Evolutionary conservation across 1,140 invertebrate genomes (phyloP), one percentile per base, ranked within the genome.

Genomic region (Oppia nitens): DNA sequence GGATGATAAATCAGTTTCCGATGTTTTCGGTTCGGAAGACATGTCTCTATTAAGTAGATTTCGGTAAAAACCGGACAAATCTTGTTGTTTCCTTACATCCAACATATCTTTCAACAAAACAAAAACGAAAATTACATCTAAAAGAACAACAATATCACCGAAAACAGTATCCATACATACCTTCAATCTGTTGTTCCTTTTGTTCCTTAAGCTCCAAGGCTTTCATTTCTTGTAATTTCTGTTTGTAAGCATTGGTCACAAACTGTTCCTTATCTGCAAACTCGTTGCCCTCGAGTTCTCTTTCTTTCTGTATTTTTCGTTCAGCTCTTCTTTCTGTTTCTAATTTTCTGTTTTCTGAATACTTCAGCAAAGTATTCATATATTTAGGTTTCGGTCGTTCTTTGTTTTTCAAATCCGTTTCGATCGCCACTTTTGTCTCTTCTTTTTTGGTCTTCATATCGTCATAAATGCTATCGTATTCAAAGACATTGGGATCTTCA

Each of bases 401-500:
- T 51, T 47, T 49, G 11, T 59, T 47, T n/a, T 45, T 49, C 76
- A 57, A 23, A 48, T 56, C 29, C 23, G 49, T 24, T 21, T 6
- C 26, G 58, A 2, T 60, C 11, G 3, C 11, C 9, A 57, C 20
- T 3, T 11, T 60, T 60, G 11, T 9, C n/a, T n/a, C n/a, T 3
- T 58, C 25, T 20, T 50, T 50, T 4, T 55, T 25, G 14, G 27
- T 49, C 55, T 84, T 77, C 71, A 96, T 87, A 1, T 86, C 78
- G 69, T 96, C 91, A 73, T 93, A 96, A 1, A 95, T 77, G 73
- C 89, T 85, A 74, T 97, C 92, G 75, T 96, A 97, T 68, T 93
- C 86, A 70, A 84, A 96, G 25, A 94, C 84, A 6, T 83, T 89
- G 3, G 89, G 85, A 73, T 97, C 89, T 68, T 93, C 84, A 63